A percentile compares a stretch with the other conserved stretches of the same genome.
Conservation (phyloP, 2,113 vertebrate species). For the Dasypus novemcinctus region DNA sequence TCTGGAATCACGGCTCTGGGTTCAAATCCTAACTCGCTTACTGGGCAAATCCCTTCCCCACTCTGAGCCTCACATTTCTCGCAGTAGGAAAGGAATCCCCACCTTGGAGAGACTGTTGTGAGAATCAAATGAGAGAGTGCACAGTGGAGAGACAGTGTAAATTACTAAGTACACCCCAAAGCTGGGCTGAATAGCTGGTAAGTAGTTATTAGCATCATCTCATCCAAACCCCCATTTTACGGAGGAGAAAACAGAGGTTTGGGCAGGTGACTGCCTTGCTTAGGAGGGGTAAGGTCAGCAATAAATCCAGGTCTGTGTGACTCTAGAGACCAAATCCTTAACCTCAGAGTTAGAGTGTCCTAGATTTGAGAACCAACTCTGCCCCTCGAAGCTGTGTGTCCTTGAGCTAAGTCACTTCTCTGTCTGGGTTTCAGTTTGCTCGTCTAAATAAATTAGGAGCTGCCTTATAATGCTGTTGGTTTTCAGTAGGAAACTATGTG, state of each 20-base stretch:
- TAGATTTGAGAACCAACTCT: neutral
- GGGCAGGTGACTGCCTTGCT: neutral
- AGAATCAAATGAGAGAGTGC: neutral
- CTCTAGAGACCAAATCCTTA: neutral
- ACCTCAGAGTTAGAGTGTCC: neutral
- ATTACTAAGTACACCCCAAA: neutral
- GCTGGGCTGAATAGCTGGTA: neutral
- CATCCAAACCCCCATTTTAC: neutral
- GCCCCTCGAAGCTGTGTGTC: neutral
- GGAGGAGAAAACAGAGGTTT: constrained; percentile 22
- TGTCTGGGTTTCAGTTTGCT: neutral
- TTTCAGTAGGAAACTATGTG: neutral
- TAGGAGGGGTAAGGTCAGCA: neutral
- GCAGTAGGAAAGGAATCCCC: neutral
- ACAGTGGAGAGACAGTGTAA: neutral
- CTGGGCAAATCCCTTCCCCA: neutral
- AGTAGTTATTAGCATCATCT: neutral
- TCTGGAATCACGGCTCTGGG: neutral
- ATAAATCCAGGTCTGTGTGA: neutral
- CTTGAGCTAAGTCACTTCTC: neutral
- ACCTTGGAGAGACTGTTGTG: neutral
- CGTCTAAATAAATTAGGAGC: neutral
- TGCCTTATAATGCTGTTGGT: neutral
- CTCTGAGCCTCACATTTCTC: neutral
- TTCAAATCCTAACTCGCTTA: neutral